phyloP scores from a whole-genome alignment of 2,113 vertebrate species.

The Psettodes erumei region DNA sequence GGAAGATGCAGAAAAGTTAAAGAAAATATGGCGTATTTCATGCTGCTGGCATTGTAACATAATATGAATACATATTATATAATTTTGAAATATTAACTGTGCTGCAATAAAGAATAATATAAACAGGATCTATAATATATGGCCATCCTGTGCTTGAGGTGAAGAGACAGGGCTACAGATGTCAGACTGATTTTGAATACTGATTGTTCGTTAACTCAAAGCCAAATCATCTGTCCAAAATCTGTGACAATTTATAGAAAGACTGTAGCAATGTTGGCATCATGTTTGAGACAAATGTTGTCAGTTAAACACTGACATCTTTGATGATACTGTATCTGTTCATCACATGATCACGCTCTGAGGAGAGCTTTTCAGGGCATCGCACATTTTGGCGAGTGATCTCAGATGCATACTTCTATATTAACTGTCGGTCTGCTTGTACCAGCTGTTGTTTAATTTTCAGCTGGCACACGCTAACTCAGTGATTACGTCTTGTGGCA shows the following conservation, averaged over 20 bases:
- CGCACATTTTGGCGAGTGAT: not conserved
- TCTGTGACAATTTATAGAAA: slow-evolving; percentile 15
- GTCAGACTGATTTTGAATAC: slow-evolving; percentile 36
- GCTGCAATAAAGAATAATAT: slow-evolving; percentile 6
- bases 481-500: slow-evolving; percentile 21
- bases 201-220: not conserved
- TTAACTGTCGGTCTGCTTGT: slow-evolving; percentile 11
- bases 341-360: not conserved
- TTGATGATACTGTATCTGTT: slow-evolving; percentile 9
- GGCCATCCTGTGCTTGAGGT: slow-evolving; percentile 7
- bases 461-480: slow-evolving; percentile 25
- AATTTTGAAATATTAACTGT: slow-evolving; percentile 1
- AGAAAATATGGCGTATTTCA: too few relatives aligned
- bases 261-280: not conserved
- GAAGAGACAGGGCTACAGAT: not conserved
- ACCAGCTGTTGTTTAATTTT: slow-evolving; percentile 40
- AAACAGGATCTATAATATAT: slow-evolving; percentile 22
- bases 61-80: slow-evolving; percentile 8
- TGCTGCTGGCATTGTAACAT: not conserved
- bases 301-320: slow-evolving; percentile 17
- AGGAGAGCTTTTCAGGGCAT: too few relatives aligned
- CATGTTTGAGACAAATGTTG: not conserved
- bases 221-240: slow-evolving; percentile 11
- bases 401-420: slow-evolving; percentile 9
- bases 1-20: not conserved